phyloP scores from a whole-genome alignment of 2,797 vertebrate genomes.

The Gymnothorax javanicus region DNA sequence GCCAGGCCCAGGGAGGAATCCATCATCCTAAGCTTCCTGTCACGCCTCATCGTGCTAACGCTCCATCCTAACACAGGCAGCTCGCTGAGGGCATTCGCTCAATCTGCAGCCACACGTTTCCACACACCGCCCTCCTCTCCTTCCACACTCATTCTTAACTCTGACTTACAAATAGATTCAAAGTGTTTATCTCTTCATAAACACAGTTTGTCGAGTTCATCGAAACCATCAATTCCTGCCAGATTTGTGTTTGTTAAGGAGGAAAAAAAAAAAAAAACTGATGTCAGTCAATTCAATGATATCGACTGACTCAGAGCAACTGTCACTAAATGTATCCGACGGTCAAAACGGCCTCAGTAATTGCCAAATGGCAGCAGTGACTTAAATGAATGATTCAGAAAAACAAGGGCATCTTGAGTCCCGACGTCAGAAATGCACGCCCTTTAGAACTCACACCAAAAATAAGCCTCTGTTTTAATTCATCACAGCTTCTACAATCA shows the following conservation, averaged over 20 bases:
- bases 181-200: constrained; percentile 14
- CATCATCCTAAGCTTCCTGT: constrained; percentile 39
- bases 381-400: not conserved
- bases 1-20: constrained; percentile 25
- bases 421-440: not conserved
- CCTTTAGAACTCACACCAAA: not conserved
- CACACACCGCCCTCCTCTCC: not conserved
- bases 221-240: not conserved
- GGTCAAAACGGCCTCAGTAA: not conserved
- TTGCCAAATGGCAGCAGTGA: not conserved
- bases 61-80: not conserved
- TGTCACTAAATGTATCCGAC: not conserved
- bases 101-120: not conserved
- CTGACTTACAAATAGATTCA: not conserved
- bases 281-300: not conserved
- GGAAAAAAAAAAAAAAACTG: not conserved
- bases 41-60: not conserved
- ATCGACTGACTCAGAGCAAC: not conserved
- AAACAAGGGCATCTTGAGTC: not conserved
- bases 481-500: no score
- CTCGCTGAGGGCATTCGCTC: not conserved
- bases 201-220: not conserved
- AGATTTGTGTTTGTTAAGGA: not conserved
- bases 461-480: constrained; percentile 2
- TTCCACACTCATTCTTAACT: not conserved